Evolutionary conservation across 1,140 invertebrate species (phyloP).

Genomic region (Leptinotarsa defecta): DNA sequence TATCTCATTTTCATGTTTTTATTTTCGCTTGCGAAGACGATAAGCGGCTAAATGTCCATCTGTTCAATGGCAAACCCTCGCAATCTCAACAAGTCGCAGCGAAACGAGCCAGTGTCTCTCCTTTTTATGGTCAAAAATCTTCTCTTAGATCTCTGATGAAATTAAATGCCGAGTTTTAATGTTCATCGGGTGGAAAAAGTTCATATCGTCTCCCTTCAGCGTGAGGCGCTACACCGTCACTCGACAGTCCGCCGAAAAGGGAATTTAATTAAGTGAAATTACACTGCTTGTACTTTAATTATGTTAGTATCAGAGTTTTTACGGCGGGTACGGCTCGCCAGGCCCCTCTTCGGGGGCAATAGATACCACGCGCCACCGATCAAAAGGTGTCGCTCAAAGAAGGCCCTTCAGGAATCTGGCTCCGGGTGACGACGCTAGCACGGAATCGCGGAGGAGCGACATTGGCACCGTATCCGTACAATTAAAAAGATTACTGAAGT

Average conservation of each 20-base stretch:
- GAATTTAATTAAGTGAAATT: slow-evolving; percentile 64
- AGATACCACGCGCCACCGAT: slow-evolving; percentile 44
- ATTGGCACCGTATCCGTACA: slow-evolving; percentile 12
- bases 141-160: slow-evolving; percentile 59
- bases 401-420: slow-evolving; percentile 26
- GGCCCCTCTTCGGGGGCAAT: slow-evolving; percentile 25
- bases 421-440: not conserved
- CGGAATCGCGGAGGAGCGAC: not conserved
- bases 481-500: slow-evolving; percentile 31
- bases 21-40: slow-evolving; percentile 29
- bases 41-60: slow-evolving; percentile 42
- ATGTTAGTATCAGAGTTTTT: slow-evolving; percentile 60
- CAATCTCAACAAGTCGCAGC: slow-evolving; percentile 36
- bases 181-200: slow-evolving; percentile 59
- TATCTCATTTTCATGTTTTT: slow-evolving; percentile 40
- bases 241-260: slow-evolving; percentile 53
- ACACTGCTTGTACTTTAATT: slow-evolving; percentile 62
- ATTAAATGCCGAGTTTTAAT: slow-evolving; percentile 60
- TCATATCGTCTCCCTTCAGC: slow-evolving; percentile 50
- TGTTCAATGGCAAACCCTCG: slow-evolving; percentile 37
- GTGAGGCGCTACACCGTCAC: slow-evolving; percentile 39
- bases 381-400: slow-evolving; percentile 52
- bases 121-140: slow-evolving; percentile 59
- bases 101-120: slow-evolving; percentile 40
- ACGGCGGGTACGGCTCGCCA: slow-evolving; percentile 43